phyloP scores from a whole-genome alignment of 1,140 invertebrate species.

The Achatina immaculata region DNA sequence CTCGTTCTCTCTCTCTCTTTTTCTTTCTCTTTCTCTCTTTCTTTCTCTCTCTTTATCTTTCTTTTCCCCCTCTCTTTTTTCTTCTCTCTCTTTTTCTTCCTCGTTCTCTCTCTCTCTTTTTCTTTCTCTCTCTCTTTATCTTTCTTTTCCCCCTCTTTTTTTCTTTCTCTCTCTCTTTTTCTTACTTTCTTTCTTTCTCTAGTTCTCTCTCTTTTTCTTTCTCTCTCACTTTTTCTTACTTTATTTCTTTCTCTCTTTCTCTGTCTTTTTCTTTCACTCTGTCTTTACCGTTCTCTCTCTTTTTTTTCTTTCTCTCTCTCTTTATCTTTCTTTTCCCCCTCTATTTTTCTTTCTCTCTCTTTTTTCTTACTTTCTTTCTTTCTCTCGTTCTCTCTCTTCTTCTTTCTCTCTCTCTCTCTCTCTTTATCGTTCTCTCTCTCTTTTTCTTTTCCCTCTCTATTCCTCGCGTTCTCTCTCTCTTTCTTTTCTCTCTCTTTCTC shows the following conservation, averaged over 20 bases:
- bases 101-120: no score
- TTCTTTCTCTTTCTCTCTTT: conserved; percentile 2
- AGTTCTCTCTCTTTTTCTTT: background rate
- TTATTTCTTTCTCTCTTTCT: background rate
- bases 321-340: background rate
- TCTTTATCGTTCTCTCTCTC: conserved; percentile 6
- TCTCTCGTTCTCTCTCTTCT: background rate
- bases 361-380: no score
- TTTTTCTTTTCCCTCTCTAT: background rate
- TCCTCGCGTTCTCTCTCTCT: background rate
- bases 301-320: background rate
- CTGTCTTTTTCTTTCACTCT: background rate
- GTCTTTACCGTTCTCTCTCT: background rate
- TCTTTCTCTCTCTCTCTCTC: conserved; percentile 15
- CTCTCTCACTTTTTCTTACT: background rate
- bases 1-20: background rate
- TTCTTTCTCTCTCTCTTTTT: background rate
- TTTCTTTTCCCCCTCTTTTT: no score
- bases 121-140: no score
- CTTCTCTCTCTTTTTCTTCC: background rate
- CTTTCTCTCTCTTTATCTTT: background rate
- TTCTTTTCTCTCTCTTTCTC: no score
- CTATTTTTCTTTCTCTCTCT: background rate
- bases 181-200: background rate
- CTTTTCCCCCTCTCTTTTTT: background rate